Conservation (phyloP, 2,797 vertebrate species). For the Muscicapa striata region DNA sequence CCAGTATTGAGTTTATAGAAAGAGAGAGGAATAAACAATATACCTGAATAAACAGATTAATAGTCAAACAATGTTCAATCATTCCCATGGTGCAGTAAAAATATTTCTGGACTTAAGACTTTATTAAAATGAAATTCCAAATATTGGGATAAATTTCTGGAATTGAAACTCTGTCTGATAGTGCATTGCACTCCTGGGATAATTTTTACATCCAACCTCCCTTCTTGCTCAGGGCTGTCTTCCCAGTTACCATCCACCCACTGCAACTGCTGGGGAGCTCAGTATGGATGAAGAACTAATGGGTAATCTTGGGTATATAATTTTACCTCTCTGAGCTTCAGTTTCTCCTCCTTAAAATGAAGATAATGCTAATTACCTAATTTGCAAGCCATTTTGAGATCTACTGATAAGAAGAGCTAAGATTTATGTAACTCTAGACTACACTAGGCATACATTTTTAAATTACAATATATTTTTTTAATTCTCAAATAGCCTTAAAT, state of each 20-base stretch:
- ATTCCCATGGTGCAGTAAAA: not conserved
- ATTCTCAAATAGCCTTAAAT: not conserved
- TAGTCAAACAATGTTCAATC: not conserved
- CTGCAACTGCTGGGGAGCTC: not conserved
- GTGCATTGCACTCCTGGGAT: not conserved
- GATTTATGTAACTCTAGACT: not conserved
- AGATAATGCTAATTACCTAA: constrained; percentile 25
- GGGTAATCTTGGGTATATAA: not conserved
- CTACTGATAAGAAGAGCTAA: not conserved
- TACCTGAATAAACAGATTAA: constrained; percentile 4
- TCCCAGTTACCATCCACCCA: not conserved
- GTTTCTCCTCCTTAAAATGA: not conserved
- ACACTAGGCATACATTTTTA: not conserved
- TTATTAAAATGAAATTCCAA: not conserved
- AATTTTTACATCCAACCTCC: not conserved
- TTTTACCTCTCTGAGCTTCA: not conserved
- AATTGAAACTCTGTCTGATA: not conserved
- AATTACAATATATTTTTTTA: not conserved
- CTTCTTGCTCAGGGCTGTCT: not conserved
- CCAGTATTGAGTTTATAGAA: not conserved
- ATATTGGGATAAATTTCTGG: not conserved
- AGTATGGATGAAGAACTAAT: not conserved
- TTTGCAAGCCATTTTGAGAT: constrained; percentile 27
- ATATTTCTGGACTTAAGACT: not conserved
- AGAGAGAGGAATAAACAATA: not conserved